Evolutionary conservation across 2,797 vertebrate species (phyloP), one percentile per base, ranked within the genome.

Genomic region (Melanotaenia pygmaea): DNA sequence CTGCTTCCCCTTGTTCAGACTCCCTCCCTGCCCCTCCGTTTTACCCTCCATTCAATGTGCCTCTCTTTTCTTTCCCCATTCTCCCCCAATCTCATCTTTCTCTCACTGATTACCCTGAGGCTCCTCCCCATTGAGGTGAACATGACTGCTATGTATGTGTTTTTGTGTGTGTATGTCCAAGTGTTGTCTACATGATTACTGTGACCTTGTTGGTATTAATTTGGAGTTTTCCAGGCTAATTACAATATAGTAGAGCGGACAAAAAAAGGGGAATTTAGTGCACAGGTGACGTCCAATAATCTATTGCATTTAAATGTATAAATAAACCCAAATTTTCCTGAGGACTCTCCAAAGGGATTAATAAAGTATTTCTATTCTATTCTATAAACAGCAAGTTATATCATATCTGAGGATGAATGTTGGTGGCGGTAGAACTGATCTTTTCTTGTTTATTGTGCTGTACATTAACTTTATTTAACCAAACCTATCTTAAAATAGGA

Each of bases 141-240:
- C 78, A 70, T 80, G 81, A 81, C 82, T 84, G 65, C 73, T 70
- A 53, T 66, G 58, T 58, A 35, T 80, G 32, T 64, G 60, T 60
- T 43, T 60, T 63, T 60, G 57, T 54, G 67, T 61, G 24, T 35
- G 32, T 32, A 26, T 81, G 64, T 80, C 7, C 76, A 18, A 80
- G 79, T 71, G 38, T 63, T 73, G 62, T 68, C 62, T 74, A 70
- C 71, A 81, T 89, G 89, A 92, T 90, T 92, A 82, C 88, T 76
- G 45, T 88, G 88, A 91, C 91, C 87, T 92, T 90, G 87, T 79
- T 88, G 79, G 59, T 82, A 80, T 85, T 86, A 74, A 77, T 88
- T 79, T 73, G 59, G 75, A 76, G 79, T 84, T 88, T 85, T 82
- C 43, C 53, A 51, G 62, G 61, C 74, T 90, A 86, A 91, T 89